These are phyloP conservation scores for Sminthurinus aureus DNA, from an alignment of 2,888 invertebrate species.

Conservation along the genomic window DNA sequence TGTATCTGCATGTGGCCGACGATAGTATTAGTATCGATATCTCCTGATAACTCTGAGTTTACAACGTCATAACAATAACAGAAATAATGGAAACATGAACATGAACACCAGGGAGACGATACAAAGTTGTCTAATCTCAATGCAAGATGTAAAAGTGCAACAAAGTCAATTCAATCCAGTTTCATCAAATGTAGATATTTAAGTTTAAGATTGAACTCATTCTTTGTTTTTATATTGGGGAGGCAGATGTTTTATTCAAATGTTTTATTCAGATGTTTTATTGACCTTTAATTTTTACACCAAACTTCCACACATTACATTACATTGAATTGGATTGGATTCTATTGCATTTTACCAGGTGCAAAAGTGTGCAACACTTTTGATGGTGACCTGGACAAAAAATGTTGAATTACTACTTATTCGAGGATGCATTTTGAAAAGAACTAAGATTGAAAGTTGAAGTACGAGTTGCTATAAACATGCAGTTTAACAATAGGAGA, in stretches of 20 bases:
- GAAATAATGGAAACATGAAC: conserved; percentile 15
- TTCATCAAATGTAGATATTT: too few relatives aligned
- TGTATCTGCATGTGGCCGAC: not conserved
- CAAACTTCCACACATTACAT: conserved; percentile 18
- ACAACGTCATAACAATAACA: conserved; percentile 16
- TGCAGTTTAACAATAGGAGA: too few relatives aligned
- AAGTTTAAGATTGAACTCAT: not conserved
- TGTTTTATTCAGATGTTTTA: conserved; percentile 40
- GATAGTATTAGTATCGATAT: too few relatives aligned
- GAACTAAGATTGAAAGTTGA: too few relatives aligned
- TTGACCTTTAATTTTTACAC: not conserved
- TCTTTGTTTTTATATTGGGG: conserved; percentile 13
- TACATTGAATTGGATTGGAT: not conserved
- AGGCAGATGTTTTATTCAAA: conserved; percentile 37
- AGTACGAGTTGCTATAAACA: too few relatives aligned
- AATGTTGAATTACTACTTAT: too few relatives aligned
- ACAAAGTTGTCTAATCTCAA: not conserved
- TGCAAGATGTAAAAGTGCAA: too few relatives aligned
- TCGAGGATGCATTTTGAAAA: too few relatives aligned
- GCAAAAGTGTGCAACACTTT: not conserved
- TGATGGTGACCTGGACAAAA: too few relatives aligned
- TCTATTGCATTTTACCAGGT: conserved; percentile 3
- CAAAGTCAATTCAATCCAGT: too few relatives aligned
- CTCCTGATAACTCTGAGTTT: not conserved
- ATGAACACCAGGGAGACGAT: not conserved